Conservation (phyloP, 2,113 vertebrate genomes). For the Oenanthe oenanthe region DNA sequence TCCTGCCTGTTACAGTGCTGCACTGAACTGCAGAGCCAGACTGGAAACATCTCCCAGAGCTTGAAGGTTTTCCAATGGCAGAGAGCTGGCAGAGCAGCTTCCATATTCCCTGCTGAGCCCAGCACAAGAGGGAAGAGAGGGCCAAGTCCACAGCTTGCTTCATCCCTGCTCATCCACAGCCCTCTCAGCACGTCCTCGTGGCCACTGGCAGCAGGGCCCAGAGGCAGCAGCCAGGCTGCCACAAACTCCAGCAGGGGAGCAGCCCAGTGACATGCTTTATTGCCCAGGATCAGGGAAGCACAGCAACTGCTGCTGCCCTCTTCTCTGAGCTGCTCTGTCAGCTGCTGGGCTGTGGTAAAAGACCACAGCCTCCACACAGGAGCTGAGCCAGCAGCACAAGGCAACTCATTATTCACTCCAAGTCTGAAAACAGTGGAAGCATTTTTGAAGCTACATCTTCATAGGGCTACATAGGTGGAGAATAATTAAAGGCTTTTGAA, state of each 20-base stretch:
- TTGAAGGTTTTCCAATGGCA: conserved; percentile 26
- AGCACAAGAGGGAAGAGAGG: not conserved
- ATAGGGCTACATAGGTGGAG: not conserved
- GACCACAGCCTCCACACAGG: not conserved
- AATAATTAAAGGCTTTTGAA: not conserved
- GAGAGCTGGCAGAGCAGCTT: conserved; percentile 22
- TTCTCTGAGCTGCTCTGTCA: not conserved
- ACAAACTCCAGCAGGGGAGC: not conserved
- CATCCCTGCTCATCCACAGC: conserved; percentile 42
- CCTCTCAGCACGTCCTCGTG: conserved; percentile 15
- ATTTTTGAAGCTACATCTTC: not conserved
- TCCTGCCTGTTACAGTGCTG: not conserved
- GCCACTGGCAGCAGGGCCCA: not conserved
- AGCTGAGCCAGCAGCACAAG: not conserved
- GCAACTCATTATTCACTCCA: not conserved
- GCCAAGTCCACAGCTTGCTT: conserved; percentile 52
- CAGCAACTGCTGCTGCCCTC: not conserved
- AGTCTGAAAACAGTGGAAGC: not conserved
- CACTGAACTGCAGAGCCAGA: not conserved
- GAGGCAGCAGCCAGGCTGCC: not conserved
- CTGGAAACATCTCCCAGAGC: not conserved
- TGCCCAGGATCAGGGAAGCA: not conserved
- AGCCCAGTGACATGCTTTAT: not conserved
- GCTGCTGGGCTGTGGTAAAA: not conserved
- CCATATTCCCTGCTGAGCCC: not conserved